Evolutionary conservation across 2,797 vertebrate genomes (phyloP), one percentile per base, ranked within the genome.

Genomic region (Gobionotothen gibberifrons): DNA sequence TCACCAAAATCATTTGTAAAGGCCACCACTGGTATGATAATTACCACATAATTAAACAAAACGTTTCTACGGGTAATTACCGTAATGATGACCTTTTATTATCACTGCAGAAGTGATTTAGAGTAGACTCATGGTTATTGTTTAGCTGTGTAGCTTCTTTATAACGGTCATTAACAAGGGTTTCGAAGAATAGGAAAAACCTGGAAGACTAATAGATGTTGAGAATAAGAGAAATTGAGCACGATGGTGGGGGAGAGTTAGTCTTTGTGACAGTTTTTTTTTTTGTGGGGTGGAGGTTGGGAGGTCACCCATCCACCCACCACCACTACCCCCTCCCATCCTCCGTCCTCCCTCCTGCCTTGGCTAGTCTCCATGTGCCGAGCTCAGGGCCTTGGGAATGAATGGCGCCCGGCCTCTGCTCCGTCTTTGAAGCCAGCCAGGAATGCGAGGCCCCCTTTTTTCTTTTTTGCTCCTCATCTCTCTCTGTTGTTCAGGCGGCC

Each of bases 371-470:
- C 95, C 95, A 92, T 90, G 92, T 87, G 89, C 90, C 82, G 87
- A 90, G 92, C 91, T 91, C 90, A 90, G 89, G 87, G 89, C 90
- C 93, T 93, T 92, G 91, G 81, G 86, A 92, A 93, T 95, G 94
- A 95, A 96, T 93, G 92, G 90, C 84, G 83, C 92, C 90, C 83
- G 51, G 83, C 84, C 90, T 87, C 79, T 89, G 89, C 93, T 92
- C 89, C 52, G 91, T 93, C 94, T 95, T 93, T 96, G 95, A 96
- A 95, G 95, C 86, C 63, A 81, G 86, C 73, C 91, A 93, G 94
- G 94, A 96, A 95, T 95, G 94, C 85, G 85, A 91, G 91, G 87
- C 76, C 93, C 93, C 92, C 90, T 84, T 90, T 87, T 77, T 82
- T 74, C 75, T 81, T 74, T 59, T 61, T 49, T 58, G 42, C 43